Base-by-base conservation (phyloP, 2,797 vertebrate species). In the Acrossocheilus fasciatus region DNA sequence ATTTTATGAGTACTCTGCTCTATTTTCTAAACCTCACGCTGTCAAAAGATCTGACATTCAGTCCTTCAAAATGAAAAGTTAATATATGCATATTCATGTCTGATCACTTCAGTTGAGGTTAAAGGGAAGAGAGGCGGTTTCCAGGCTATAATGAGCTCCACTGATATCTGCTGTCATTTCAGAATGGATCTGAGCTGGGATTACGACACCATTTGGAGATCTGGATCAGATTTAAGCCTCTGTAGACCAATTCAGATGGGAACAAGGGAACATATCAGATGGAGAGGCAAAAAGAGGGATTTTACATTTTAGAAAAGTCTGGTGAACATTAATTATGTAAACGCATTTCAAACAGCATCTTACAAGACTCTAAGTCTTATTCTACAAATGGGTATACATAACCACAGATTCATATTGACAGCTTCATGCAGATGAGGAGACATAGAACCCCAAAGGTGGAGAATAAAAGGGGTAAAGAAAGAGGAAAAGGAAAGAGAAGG, bases 341-440 rank as follows among this genome's bases (percentile, higher is more conserved):
- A 77, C 4, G 6, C 41, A 83, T 70, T 45, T 79, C 64, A 57
- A 85, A 79, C 50, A 4, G 34, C 30, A 74, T 81, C 84, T 73
- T 86, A 73, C 26, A 74, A 78, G 26, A 85, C 50, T 70, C 69
- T 54, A 30, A 14, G 9, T 70, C 59, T 66, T 50, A 66, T 76
- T 75, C 12, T 41, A 69, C 74, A 78, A 54, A 57, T 78, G 39
- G 64, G 68, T 45, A 43, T 23, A 78, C 62, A 85, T 86, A 52
- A 57, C 45, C 87, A 86, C 88, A 87, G 54, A 90, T 68, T 64
- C 11, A 52, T 47, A 70, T 47, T 76, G 59, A 77, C 83, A 77
- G 39, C 59, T n/a, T 59, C 14, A 74, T 43, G 43, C 30, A 80
- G 11, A 23, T 26, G 5, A 34, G 69, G 50, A 87, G 43, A 73